Conservation (phyloP, 2,113 vertebrate species). For the Trogon surrucura region DNA sequence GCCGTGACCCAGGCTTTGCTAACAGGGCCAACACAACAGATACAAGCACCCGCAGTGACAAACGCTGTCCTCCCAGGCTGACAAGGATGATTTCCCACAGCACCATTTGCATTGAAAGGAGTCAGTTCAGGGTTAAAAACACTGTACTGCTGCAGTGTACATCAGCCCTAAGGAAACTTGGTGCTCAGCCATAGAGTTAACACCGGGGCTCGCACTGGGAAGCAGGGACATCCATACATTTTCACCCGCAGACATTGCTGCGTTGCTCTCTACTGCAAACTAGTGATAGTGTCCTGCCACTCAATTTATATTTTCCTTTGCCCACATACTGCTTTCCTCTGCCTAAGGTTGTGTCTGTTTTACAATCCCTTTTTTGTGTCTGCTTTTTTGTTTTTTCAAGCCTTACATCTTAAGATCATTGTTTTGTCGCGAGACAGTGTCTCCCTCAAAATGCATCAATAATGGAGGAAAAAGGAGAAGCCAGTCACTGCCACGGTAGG, state of each 20-base stretch:
- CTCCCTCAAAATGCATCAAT: background rate
- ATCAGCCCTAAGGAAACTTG: background rate
- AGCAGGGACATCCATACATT: background rate
- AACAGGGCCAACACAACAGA: too few species aligned
- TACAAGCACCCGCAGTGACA: background rate
- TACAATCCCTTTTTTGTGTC: background rate
- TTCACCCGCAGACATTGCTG: background rate
- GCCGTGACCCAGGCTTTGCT: background rate
- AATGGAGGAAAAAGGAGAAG: background rate
- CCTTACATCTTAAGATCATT: background rate
- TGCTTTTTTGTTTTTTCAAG: background rate
- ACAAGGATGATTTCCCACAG: background rate
- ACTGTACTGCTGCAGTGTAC: background rate
- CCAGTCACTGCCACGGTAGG: background rate
- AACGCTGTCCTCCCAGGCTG: too few species aligned
- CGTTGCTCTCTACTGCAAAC: background rate
- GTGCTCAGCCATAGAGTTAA: background rate
- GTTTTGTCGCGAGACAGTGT: fast-evolving
- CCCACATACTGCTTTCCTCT: background rate
- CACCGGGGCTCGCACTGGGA: fast-evolving
- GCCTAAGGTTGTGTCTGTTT: background rate
- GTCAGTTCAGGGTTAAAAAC: fast-evolving
- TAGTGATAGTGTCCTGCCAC: background rate
- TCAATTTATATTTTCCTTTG: background rate
- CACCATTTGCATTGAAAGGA: background rate